Conservation (phyloP, 2,888 invertebrate genomes). For the Meliscaeva auricollis region DNA sequence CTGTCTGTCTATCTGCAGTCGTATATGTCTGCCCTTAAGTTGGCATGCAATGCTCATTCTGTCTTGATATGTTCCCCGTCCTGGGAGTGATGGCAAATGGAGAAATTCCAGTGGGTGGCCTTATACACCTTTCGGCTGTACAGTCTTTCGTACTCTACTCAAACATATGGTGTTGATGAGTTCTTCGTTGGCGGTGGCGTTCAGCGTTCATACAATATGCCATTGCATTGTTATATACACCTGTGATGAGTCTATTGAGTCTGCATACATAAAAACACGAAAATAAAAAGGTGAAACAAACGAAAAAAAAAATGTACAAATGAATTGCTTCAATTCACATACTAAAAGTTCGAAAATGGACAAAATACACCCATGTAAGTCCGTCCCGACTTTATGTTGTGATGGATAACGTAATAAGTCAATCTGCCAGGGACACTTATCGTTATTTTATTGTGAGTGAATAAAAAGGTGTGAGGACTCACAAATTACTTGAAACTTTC, state of each 20-base stretch:
- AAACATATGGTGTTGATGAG: not conserved
- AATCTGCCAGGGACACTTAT: conserved; percentile 1
- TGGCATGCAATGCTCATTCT: conserved; percentile 19
- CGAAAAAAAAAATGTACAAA: not conserved
- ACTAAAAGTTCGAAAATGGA: not conserved
- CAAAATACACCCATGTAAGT: not conserved
- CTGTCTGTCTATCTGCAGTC: not conserved
- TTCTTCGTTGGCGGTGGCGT: not conserved
- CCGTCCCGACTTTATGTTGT: not conserved
- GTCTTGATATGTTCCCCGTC: conserved; percentile 12
- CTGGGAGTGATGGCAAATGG: not conserved
- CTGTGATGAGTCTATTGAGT: conserved; percentile 31
- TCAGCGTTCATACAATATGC: conserved; percentile 3
- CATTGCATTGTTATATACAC: conserved; percentile 13
- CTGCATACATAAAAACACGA: not conserved
- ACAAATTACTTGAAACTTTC: not conserved
- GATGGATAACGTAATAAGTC: conserved; percentile 6
- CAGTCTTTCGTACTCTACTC: no score
- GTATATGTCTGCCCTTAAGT: not conserved
- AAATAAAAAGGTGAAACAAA: not conserved
- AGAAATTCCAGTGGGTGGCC: not conserved
- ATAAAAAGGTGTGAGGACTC: not conserved
- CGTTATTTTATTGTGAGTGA: not conserved
- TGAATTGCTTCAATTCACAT: conserved; percentile 18
- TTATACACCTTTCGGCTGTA: no score